Conservation (phyloP, 2,888 invertebrate species). For the Smittia sp. region DNA sequence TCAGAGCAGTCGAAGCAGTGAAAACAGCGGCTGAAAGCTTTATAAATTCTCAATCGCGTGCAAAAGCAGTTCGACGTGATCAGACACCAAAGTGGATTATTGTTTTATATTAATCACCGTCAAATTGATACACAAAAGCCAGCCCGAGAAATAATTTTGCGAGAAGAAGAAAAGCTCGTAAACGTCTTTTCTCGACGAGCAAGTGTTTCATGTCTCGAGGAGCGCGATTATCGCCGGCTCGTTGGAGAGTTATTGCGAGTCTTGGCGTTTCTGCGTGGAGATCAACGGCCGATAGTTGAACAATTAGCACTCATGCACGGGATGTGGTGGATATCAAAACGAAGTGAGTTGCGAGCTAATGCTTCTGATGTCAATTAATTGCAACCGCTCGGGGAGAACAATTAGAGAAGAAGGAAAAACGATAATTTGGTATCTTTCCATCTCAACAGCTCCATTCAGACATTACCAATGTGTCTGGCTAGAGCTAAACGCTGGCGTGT, state of each 20-base stretch:
- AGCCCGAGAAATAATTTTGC: no score
- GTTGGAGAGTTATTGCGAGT: no score
- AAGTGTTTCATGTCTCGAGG: neutral
- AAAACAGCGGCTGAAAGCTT: neutral
- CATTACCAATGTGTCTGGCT: neutral
- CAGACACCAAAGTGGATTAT: neutral
- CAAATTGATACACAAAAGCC: neutral
- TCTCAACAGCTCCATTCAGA: neutral
- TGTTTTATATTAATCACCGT: neutral
- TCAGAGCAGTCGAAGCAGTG: neutral
- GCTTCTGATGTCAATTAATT: constrained; percentile 1
- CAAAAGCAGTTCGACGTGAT: neutral
- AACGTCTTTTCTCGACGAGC: neutral
- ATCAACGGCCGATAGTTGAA: neutral
- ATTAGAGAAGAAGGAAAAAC: neutral
- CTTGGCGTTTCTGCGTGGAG: neutral
- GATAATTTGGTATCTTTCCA: neutral
- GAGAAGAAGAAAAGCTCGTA: no score
- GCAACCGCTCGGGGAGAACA: neutral
- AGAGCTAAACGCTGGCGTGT: no score
- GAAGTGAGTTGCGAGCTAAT: neutral
- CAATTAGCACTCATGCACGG: neutral
- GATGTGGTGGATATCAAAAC: neutral
- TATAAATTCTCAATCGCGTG: neutral
- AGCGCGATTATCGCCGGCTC: no score